phyloP scores from a whole-genome alignment of 2,888 invertebrate genomes.

The Apoderus coryli region DNA sequence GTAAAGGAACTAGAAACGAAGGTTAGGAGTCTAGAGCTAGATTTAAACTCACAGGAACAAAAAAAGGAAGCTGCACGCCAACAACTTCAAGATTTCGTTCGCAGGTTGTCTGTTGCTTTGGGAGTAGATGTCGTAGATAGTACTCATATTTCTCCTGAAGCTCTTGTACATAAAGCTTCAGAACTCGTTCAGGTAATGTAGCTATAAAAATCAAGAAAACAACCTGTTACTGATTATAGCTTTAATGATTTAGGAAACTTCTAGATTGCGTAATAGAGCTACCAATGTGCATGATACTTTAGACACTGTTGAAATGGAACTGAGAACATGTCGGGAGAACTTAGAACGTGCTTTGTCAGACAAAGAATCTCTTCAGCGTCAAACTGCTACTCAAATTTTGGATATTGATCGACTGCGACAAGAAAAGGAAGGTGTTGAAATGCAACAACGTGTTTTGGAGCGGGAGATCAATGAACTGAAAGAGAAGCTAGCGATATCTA shows the following conservation, averaged over 20 bases:
- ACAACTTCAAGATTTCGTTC: conserved; percentile 55
- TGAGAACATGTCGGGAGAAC: conserved; percentile 49
- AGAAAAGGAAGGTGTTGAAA: conserved; percentile 61
- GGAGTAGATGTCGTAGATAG: conserved; percentile 56
- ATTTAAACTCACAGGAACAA: conserved; percentile 56
- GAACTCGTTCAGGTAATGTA: conserved; percentile 53
- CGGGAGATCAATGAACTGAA: conserved; percentile 53
- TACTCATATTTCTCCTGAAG: conserved; percentile 51
- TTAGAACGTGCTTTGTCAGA: conserved; percentile 50
- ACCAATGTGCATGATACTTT: conserved; percentile 44
- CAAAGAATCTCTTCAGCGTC: conserved; percentile 60
- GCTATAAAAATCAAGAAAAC: background rate
- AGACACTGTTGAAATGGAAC: conserved; percentile 47
- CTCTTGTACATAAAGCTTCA: conserved; percentile 59
- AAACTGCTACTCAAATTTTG: conserved; percentile 52
- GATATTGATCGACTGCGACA: conserved; percentile 50
- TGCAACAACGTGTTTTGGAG: conserved; percentile 56
- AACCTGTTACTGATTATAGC: background rate
- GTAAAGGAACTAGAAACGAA: conserved; percentile 63
- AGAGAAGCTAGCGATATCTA: conserved; percentile 49
- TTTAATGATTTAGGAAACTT: conserved; percentile 26
- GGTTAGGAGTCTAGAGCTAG: conserved; percentile 55
- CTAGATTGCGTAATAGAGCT: conserved; percentile 31
- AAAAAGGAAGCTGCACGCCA: conserved; percentile 55
- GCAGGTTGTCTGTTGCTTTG: conserved; percentile 55